Base-by-base conservation (phyloP, 2,113 vertebrate genomes). In the Sialia sialis region DNA sequence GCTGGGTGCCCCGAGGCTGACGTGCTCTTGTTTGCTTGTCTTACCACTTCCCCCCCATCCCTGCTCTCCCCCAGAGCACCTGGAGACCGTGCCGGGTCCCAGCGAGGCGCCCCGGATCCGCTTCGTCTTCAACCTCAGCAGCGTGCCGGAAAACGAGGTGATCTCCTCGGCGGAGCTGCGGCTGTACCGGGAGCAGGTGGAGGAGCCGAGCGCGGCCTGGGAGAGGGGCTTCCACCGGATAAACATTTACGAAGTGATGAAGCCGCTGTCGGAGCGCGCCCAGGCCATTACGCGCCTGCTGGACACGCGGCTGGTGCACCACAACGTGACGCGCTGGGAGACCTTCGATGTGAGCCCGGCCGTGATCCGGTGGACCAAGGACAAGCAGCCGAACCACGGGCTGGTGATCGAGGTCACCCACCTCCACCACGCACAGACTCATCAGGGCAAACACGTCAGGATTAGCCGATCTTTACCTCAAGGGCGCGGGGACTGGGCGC, bases 71-170 rank as follows among this genome's bases (percentile, higher is more conserved):
- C 25, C 97, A 99, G 99, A 99, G 97, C 98, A 98, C 98, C 98
- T 99, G 98, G 99, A 99, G 97, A 97, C 66, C 90, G 78, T 99
- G 66, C 97, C 98, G 80, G 98, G 98, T 81, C 96, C 97, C 75
- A 89, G 95, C 20, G 97, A 97, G 79, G 95, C 56, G 14, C 97
- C 66, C 94, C 98, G 74, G 90, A 96, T 99, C 69, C 99, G 98
- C 91, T 99, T 99, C 98, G 94, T 99, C 92, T 99, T 99, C 97
- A 99, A 99, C 98, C 98, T 99, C 97, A 99, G 98, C 98, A 99
- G 98, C 98, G 98, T 99, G 95, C 99, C 99, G 5, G 98, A 99
- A 72, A 98, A 99, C 13, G 99, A 99, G 98, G 98, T 99, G 96
- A 98, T 99, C 79, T 99, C 99, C 10, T 99, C 99, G 0, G 99